Base-by-base conservation (phyloP, 2,888 invertebrate genomes). In the Gastrophysa polygoni region DNA sequence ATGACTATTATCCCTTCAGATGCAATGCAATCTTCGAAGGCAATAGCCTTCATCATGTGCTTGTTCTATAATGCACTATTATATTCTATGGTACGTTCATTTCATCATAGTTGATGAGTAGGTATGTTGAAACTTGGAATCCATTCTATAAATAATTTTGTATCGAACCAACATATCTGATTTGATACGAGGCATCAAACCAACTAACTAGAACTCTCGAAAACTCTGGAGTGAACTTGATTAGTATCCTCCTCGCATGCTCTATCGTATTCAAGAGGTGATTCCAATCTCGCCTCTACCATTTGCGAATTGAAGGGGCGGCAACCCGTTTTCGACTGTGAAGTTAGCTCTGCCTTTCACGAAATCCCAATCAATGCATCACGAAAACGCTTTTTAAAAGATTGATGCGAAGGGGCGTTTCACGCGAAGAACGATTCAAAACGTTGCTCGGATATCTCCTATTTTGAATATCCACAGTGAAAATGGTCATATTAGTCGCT, bases 341-440 rank as follows among this genome's bases (percentile, higher is more conserved):
- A 66, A 66, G 63, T 66, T 66, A 60, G 66, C 66, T 66, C 63
- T 66, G 66, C 66, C 66, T 66, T 66, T 63, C 66, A 66, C 66
- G 63, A 67, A 38, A 38, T 68, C 66, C 64, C 68, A 68, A 68
- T 66, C 64, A 68, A 62, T 66, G 59, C 63, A 67, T 61, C 66
- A 59, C 64, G 66, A 67, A 67, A 69, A 66, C 67, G 67, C 58
- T 67, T 67, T 67, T 67, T 65, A 63, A 67, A 65, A 65, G 62
- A 64, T 64, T 67, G 64, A 69, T 64, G 67, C 64, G 66, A 66
- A 59, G 65, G 68, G 69, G 62, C 64, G 67, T 61, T n/a, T 2
- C 38, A 14, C 4, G 10, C 4, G 14, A 14, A 38, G 38, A 38
- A n/a, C 14, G 38, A 38, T 38, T 14, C 14, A 14, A n/a, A 38